Conservation (phyloP, 2,113 vertebrate species). For the Rallus limicola region DNA sequence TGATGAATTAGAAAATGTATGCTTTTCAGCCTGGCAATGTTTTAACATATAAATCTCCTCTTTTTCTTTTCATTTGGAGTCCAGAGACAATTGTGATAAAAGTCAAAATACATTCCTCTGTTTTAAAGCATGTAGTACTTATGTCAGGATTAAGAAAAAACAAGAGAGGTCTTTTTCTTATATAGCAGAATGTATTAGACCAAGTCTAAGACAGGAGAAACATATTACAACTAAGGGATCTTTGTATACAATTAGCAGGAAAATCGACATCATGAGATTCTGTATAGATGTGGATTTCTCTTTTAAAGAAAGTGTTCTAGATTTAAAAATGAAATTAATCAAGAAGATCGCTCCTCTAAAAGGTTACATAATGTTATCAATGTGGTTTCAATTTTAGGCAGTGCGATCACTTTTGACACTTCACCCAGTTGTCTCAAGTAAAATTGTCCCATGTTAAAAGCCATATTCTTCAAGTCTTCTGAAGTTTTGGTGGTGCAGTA, state of each 20-base stretch:
- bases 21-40: background rate
- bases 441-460: background rate
- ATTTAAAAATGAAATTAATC: background rate
- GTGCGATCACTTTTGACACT: conserved; percentile 8
- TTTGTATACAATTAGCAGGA: background rate
- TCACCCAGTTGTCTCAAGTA: conserved; percentile 16
- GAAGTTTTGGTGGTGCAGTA: background rate
- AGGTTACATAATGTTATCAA: background rate
- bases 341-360: background rate
- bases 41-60: background rate
- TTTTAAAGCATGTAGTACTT: background rate
- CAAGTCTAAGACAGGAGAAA: background rate
- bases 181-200: background rate
- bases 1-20: background rate
- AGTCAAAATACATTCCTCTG: background rate
- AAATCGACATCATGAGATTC: background rate
- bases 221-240: background rate
- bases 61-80: background rate
- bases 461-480: too few relatives aligned
- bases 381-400: conserved; percentile 15
- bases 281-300: background rate
- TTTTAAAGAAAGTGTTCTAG: background rate
- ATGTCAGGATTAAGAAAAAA: background rate
- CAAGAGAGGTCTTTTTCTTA: background rate
- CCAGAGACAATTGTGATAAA: background rate